Evolutionary conservation across 30 jellyfish, hydroid and myxozoan genomes (phyloP).

Genomic region (Hydra vulgaris): DNA sequence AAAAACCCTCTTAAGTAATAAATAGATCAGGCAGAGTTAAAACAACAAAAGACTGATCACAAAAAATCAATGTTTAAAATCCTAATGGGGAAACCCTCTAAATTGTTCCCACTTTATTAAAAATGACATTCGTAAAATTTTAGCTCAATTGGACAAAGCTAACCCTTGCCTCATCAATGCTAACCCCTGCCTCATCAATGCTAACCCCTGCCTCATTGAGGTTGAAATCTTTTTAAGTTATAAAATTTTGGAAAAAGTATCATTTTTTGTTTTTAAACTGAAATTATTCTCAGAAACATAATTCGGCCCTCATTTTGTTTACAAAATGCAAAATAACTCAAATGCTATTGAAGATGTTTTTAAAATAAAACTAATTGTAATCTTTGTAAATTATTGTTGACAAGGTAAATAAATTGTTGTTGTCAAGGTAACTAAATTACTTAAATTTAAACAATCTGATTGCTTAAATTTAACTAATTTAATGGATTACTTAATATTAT

Average conservation of each 20-base stretch:
- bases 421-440: background rate
- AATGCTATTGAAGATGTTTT: no score
- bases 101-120: background rate
- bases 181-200: background rate
- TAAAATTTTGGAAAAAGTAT: background rate
- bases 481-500: background rate
- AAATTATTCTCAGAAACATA: background rate
- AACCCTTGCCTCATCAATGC: background rate
- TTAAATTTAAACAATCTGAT: background rate
- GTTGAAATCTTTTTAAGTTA: background rate
- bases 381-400: background rate
- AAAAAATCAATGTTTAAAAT: background rate
- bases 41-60: background rate
- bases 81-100: background rate
- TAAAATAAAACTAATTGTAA: no score
- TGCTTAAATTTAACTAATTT: background rate
- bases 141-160: background rate
- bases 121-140: background rate
- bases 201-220: conserved; percentile 3
- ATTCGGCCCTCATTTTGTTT: background rate
- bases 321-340: background rate
- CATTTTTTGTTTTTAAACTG: background rate
- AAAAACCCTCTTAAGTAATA: no score
- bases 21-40: no score
- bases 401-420: background rate